Conservation (phyloP, 2,113 vertebrate genomes). For the Channa argus region DNA sequence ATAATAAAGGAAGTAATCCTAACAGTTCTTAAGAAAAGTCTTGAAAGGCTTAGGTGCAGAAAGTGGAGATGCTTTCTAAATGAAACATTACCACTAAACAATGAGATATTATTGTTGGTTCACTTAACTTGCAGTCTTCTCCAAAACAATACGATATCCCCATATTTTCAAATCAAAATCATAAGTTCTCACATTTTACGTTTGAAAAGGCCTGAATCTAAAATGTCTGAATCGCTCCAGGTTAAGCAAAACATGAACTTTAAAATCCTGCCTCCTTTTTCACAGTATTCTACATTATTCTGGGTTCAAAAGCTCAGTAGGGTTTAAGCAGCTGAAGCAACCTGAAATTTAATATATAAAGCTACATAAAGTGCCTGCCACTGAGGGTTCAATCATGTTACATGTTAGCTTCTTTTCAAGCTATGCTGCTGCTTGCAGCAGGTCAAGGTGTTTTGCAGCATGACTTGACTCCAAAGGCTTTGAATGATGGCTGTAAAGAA, state of each 20-base stretch:
- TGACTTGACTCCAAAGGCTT: conserved; percentile 1
- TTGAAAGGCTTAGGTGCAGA: background rate
- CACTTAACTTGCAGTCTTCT: background rate
- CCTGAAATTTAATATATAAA: background rate
- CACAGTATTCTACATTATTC: background rate
- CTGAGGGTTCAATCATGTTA: background rate
- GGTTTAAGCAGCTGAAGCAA: background rate
- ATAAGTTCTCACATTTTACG: conserved; percentile 10
- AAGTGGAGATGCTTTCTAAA: background rate
- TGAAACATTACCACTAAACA: background rate
- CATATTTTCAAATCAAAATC: conserved; percentile 9
- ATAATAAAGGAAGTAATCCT: conserved; percentile 28
- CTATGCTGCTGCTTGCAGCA: background rate
- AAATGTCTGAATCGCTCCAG: background rate
- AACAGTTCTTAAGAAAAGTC: background rate
- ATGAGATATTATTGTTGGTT: background rate
- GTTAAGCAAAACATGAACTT: conserved; percentile 14
- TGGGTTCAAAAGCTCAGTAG: background rate
- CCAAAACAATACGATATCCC: background rate
- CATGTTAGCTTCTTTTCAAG: background rate
- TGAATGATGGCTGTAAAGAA: background rate
- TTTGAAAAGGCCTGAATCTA: conserved; percentile 22
- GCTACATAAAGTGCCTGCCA: background rate
- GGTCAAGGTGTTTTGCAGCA: background rate
- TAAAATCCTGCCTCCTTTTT: background rate